Conservation (phyloP, 2,113 vertebrate genomes). For the Rhadina sibilatrix region DNA sequence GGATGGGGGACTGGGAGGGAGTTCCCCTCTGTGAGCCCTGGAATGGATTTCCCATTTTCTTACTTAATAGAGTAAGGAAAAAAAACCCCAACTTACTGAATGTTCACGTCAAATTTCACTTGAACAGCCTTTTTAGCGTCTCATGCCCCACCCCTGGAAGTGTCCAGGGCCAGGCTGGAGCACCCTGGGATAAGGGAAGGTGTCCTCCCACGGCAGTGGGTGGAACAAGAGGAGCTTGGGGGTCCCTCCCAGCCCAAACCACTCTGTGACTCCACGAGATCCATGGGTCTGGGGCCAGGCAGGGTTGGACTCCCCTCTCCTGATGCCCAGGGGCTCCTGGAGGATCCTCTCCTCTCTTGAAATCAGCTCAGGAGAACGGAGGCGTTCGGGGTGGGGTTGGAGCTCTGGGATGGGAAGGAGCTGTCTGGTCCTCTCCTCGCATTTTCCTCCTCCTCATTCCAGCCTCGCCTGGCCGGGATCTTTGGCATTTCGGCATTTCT, state of each 20-base stretch:
- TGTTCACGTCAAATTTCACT: too few species aligned
- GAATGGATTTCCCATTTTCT: background rate
- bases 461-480: fast-evolving
- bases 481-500: background rate
- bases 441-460: background rate
- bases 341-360: background rate
- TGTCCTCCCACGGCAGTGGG: too few species aligned
- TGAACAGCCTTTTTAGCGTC: too few species aligned
- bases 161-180: background rate
- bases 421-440: background rate
- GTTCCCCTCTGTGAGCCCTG: background rate
- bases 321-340: background rate
- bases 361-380: background rate
- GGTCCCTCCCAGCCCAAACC: background rate
- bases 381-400: too few species aligned
- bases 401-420: background rate
- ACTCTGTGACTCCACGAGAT: background rate
- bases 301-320: background rate
- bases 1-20: background rate
- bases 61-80: too few species aligned
- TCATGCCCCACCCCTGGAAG: background rate
- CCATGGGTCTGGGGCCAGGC: background rate
- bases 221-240: background rate
- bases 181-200: background rate
- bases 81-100: too few species aligned